These are phyloP conservation scores for Okapia johnstoni DNA, from an alignment of 2,113 vertebrate species.

Conservation along the genomic window DNA sequence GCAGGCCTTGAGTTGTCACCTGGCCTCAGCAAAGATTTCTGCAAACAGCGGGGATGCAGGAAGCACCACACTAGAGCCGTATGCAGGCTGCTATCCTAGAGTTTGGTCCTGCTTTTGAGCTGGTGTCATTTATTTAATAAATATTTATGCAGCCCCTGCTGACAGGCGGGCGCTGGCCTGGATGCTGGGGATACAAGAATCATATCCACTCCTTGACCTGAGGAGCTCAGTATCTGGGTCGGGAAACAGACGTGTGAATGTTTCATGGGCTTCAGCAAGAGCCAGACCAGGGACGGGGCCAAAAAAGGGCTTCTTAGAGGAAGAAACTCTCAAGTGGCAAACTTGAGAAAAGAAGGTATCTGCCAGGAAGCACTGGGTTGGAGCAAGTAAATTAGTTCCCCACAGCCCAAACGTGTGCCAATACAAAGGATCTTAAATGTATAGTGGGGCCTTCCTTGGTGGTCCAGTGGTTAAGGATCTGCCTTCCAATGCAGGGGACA, in stretches of 20 bases:
- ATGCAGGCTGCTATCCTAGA: neutral
- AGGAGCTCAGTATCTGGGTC: neutral
- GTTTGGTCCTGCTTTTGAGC: neutral
- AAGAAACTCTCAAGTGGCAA: neutral
- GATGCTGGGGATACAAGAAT: neutral
- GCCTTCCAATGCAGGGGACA: neutral
- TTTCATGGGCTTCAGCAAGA: neutral
- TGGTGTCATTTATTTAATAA: neutral
- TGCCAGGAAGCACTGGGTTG: neutral
- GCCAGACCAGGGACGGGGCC: neutral
- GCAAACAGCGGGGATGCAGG: neutral
- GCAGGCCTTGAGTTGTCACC: neutral
- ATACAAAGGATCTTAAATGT: neutral
- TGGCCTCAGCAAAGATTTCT: neutral
- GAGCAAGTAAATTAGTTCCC: neutral
- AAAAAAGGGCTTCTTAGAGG: neutral
- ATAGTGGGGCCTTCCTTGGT: neutral
- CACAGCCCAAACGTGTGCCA: neutral
- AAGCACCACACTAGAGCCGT: accelerated
- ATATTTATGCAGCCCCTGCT: neutral
- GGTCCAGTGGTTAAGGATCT: neutral
- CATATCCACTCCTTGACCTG: neutral
- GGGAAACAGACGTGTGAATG: neutral
- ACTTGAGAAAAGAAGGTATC: neutral
- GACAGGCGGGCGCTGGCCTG: neutral